Evolutionary conservation across 1,140 invertebrate genomes (phyloP).

Genomic region (Carcinoscorpius rotundicauda): DNA sequence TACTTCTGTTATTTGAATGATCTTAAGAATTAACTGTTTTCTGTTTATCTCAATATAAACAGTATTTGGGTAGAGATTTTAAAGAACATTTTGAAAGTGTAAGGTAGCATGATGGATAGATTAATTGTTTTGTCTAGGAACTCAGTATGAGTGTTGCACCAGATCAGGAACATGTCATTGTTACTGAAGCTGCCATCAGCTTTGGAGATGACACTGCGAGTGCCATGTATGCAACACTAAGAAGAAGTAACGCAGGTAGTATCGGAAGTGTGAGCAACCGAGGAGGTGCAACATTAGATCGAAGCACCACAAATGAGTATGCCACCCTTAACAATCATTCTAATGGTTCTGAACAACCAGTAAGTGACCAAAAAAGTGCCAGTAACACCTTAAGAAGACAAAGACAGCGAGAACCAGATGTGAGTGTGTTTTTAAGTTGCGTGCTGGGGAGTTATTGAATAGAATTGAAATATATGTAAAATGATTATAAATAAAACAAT

Average conservation of each 20-base stretch:
- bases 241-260: conserved; percentile 8
- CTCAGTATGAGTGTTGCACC: conserved; percentile 26
- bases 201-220: conserved; percentile 6
- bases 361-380: no score
- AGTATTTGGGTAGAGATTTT: no score
- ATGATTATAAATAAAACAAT: no score
- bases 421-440: no score
- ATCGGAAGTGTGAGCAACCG: neutral
- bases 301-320: conserved; percentile 15
- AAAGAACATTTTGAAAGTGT: no score
- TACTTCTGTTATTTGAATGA: conserved; percentile 18
- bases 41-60: no score
- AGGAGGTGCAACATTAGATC: neutral
- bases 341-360: neutral
- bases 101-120: no score
- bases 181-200: conserved; percentile 33
- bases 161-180: conserved; percentile 24
- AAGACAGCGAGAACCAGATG: no score
- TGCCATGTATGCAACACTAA: conserved; percentile 17
- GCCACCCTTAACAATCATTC: conserved; percentile 16
- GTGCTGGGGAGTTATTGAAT: no score
- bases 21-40: conserved; percentile 18
- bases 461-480: no score
- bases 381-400: no score
- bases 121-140: conserved; percentile 17